Conservation (phyloP, 2,113 vertebrate genomes). For the Proterorhinus semilunaris region DNA sequence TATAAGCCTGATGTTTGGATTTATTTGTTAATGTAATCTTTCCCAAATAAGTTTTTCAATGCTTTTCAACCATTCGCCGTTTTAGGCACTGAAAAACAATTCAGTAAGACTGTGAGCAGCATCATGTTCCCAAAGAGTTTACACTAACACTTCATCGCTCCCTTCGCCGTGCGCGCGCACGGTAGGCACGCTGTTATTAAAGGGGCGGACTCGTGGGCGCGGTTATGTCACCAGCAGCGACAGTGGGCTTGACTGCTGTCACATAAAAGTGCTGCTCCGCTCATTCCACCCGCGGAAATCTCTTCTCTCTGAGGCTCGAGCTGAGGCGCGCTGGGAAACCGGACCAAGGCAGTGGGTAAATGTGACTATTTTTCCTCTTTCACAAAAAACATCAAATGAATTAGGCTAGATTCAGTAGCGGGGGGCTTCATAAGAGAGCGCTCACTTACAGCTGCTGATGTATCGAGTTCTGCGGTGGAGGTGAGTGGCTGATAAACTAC, state of each 20-base stretch:
- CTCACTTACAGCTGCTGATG: no score
- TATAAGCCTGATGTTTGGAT: no score
- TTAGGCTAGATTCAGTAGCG: neutral
- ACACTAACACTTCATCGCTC: neutral
- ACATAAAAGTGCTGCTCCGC: constrained; percentile 51
- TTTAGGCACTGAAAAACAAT: no score
- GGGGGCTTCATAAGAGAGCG: neutral
- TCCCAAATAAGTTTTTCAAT: no score
- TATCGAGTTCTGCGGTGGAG: neutral
- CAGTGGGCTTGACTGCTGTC: constrained; percentile 25
- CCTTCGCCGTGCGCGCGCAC: constrained; percentile 43
- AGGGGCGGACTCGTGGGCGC: constrained; percentile 54
- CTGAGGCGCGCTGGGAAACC: constrained; percentile 5
- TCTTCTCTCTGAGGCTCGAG: constrained; percentile 20
- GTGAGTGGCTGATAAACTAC: no score
- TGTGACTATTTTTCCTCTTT: neutral
- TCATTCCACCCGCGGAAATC: constrained; percentile 18
- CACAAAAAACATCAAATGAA: no score
- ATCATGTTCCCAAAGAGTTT: neutral
- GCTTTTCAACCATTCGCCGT: no score
- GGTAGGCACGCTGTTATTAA: constrained; percentile 45
- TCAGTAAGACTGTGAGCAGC: no score
- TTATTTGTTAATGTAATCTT: no score
- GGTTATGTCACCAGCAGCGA: constrained; percentile 29
- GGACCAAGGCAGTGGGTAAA: constrained; percentile 12